Evolutionary conservation across 2,113 vertebrate genomes (phyloP), one percentile per base, ranked within the genome.

Genomic region (Tetraodon nigroviridis): DNA sequence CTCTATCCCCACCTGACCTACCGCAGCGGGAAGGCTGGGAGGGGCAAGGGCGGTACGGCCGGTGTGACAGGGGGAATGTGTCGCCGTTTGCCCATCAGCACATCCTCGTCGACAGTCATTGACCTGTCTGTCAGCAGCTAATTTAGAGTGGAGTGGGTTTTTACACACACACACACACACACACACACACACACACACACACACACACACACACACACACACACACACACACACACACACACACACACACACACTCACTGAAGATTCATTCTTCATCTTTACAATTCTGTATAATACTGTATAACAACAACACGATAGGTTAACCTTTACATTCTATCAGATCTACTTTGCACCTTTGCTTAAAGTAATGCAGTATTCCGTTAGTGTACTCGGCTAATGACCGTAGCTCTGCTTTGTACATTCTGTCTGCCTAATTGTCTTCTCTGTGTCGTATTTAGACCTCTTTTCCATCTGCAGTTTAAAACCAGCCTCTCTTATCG

Each of bases 1-100:
- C 63, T 21, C 51, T 14, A 4, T 76, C 60, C 66, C 70, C 64
- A 45, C 66, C 78, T 82, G 84, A 90, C 91, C 90, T 90, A 90
- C 91, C 88, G 71, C 92, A 89, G 90, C 53, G 78, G 74, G 69
- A 61, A 45, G 67, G 53, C 41, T 55, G 51, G 10, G 48, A 57
- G 19, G 27, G 13, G 40, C 50, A 45, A 56, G 40, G 29, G 29
- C 49, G 40, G 42, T 46, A 32, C 61, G 64, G 73, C 55, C 55
- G 61, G 59, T 55, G 65, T 16, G 56, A 62, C 51, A 37, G 51
- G 40, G 56, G 41, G 53, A 56, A 70, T 22, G 49, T 1, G 3
- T 48, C 47, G 24, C 52, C 60, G 65, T 53, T 47, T 32, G 8
- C 56, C 71, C 66, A 48, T 73, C 76, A 67, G 64, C 72, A 64